Base-by-base conservation (phyloP, 2,113 vertebrate species). In the Mormyrus lacerda region DNA sequence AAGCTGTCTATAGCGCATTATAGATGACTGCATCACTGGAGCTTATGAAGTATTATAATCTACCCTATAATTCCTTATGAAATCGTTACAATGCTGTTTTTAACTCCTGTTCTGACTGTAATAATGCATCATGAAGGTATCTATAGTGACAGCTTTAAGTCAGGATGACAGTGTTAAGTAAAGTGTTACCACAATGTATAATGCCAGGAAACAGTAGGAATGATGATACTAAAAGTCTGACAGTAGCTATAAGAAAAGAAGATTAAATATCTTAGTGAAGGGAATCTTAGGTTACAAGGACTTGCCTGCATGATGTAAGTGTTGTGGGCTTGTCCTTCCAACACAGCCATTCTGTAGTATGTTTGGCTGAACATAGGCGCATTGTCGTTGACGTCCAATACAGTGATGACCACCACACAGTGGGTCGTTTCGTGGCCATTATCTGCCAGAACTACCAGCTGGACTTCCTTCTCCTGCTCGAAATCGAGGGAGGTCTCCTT, bases 311-410 rank as follows among this genome's bases (percentile, higher is more conserved):
- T 92, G 76, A 99, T 89, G 45, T 94, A 95, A 85, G 95, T 94
- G 92, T 94, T 95, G 92, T 92, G 93, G 88, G 91, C 91, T 10
- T 96, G 96, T 3, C 96, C 96, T 93, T 99, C 98, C 94, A 96
- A 95, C 21, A 98, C 94, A 0, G 96, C 96, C 1, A 95, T 95
- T 90, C 92, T 95, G 92, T 97, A 97, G 94, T 91, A 90, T 51
- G 79, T 93, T 92, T 96, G 94, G 87, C 96, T 94, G 94, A 99
- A 99, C 90, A 89, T 83, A 0, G 97, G 98, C 3, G 88, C 73
- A 0, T 98, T 97, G 92, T 99, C 98, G 82, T 99, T 99, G 88
- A 94, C 17, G 88, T 99, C 98, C 93, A 95, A 92, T 90, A 99
- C 93, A 31, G 89, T 92, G 91, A 98, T 82, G 1, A 91, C 92